Base-by-base conservation (phyloP, 2,113 vertebrate genomes). In the Catharus fuscescens region DNA sequence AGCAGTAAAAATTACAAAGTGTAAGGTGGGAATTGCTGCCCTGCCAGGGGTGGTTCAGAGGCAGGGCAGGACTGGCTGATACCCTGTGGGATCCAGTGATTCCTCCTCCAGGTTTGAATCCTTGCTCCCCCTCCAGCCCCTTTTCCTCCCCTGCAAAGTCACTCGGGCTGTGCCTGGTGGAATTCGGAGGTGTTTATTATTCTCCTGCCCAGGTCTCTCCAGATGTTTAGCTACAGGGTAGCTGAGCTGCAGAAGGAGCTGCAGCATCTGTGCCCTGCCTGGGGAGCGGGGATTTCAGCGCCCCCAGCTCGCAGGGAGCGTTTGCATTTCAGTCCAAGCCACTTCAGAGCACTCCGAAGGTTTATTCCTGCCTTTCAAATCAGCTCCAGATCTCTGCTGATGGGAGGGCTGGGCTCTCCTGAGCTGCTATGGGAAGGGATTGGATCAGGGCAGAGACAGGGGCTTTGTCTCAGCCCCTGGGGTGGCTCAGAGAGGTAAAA, bases 211-310 rank as follows among this genome's bases (percentile, higher is more conserved):
- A 12, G 91, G 21, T 92, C 44, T 86, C 97, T 98, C 98, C 98
- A 98, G 98, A 97, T 98, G 98, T 98, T 98, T 98, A 95, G 98
- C 97, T 98, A 97, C 97, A 97, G 97, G 98, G 97, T 82, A 98
- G 88, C 91, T 70, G 76, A 95, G 95, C 95, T 79, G 96, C 73
- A 98, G 96, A 36, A 92, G 94, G 96, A 96, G 72, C 93, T 16
- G 95, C 94, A 97, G 97, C 96, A 97, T 95, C 98, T 98, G 98
- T 48, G 93, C 96, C 95, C 93, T 97, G 97, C 97, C 97, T 97
- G 94, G 97, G 97, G 96, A 98, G 95, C 92, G 32, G 91, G 96
- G 88, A 93, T 96, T 97, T 94, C 97, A 98, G 96, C 92, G 96
- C 81, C 91, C 95, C 97, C 97, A 76, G 54, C 97, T 94, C 62